Evolutionary conservation across 2,888 invertebrate genomes (phyloP).

Genomic region (Drosophila aldrichi): DNA sequence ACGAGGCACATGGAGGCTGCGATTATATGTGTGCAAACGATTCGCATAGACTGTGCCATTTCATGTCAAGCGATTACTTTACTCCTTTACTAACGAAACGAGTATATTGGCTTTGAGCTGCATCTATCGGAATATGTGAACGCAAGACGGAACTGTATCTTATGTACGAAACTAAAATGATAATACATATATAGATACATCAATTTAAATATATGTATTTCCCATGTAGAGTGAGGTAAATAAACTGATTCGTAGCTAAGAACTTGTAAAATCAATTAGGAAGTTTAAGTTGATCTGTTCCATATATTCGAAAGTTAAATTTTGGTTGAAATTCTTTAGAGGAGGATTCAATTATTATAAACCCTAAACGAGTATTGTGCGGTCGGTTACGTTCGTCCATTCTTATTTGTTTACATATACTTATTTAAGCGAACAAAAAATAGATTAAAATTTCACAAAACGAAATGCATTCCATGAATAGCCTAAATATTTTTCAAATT

Average conservation of each 20-base stretch:
- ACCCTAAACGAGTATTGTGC: background rate
- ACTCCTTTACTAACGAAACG: background rate
- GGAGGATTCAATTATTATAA: background rate
- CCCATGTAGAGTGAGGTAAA: too few relatives aligned
- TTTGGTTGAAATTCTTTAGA: too few relatives aligned
- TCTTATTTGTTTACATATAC: conserved; percentile 18
- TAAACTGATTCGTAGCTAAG: too few relatives aligned
- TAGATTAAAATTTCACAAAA: conserved; percentile 59
- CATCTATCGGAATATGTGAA: too few relatives aligned
- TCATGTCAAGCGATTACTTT: conserved; percentile 31
- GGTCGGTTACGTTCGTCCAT: background rate
- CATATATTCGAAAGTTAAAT: too few relatives aligned
- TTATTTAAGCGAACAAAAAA: conserved; percentile 46
- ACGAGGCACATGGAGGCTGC: conserved; percentile 24
- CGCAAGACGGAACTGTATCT: too few relatives aligned
- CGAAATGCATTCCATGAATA: conserved; percentile 59
- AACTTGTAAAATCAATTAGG: too few relatives aligned
- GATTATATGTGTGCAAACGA: conserved; percentile 7
- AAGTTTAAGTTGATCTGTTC: too few relatives aligned
- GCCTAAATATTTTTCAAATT: conserved; percentile 68
- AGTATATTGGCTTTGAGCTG: background rate
- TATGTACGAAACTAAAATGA: too few relatives aligned
- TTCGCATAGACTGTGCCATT: conserved; percentile 53
- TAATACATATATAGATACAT: too few relatives aligned
- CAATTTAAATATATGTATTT: too few relatives aligned